These are phyloP conservation scores for Lasioglossum lativentre DNA, from an alignment of 2,888 invertebrate species.

Conservation along the genomic window DNA sequence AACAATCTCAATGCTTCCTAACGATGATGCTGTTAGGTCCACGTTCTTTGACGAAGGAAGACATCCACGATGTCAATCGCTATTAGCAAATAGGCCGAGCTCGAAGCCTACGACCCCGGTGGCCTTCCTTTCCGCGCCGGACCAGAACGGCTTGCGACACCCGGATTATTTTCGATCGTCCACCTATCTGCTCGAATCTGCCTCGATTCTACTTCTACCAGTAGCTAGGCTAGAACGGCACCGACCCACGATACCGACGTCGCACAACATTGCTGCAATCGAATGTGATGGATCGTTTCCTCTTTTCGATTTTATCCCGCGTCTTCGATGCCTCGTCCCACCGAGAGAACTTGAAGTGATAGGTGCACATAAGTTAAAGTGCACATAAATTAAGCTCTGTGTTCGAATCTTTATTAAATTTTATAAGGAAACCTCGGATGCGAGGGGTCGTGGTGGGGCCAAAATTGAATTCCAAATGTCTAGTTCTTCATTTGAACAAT, in stretches of 20 bases:
- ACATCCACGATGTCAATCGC: slow-evolving; percentile 10
- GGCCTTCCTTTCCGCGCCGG: slow-evolving; percentile 79
- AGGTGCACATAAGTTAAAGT: too few species aligned
- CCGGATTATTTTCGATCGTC: slow-evolving; percentile 71
- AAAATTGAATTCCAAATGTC: too few species aligned
- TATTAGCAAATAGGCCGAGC: slow-evolving; percentile 58
- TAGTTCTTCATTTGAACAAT: neutral
- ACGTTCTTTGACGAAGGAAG: neutral
- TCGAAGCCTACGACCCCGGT: slow-evolving; percentile 76
- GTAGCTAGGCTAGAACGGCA: slow-evolving; percentile 17
- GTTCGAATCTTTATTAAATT: neutral
- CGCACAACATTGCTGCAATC: slow-evolving; percentile 26
- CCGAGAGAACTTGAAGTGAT: neutral
- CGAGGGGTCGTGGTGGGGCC: too few species aligned
- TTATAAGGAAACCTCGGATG: neutral
- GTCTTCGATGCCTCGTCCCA: neutral
- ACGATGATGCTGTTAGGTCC: too few species aligned
- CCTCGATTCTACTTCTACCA: slow-evolving; percentile 20
- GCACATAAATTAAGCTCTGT: too few species aligned
- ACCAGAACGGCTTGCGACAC: slow-evolving; percentile 78
- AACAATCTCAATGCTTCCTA: too few species aligned
- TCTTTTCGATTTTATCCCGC: slow-evolving; percentile 12
- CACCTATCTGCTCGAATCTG: slow-evolving; percentile 45
- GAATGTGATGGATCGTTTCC: slow-evolving; percentile 45
- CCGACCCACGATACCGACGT: slow-evolving; percentile 41